phyloP scores from a whole-genome alignment of 2,888 invertebrate species.

The Leptinotarsa rubiginosa region DNA sequence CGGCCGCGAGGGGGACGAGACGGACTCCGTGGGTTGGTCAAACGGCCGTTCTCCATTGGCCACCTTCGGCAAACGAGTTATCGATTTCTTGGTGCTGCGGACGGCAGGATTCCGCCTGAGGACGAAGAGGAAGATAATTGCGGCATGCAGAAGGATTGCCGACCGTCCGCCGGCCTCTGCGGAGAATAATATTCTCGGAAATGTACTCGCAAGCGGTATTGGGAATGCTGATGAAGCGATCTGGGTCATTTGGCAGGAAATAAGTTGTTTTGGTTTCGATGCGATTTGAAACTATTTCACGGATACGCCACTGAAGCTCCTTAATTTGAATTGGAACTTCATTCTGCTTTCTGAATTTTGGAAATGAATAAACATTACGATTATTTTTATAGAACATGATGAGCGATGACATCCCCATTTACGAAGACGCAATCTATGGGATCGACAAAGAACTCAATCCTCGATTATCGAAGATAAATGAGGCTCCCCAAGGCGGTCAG shows the following conservation, averaged over 20 bases:
- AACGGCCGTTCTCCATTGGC: conserved; percentile 55
- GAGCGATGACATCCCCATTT: too few species aligned
- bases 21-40: conserved; percentile 41
- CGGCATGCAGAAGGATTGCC: conserved; percentile 11
- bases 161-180: conserved; percentile 7
- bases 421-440: too few species aligned
- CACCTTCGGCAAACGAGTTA: conserved; percentile 56
- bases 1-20: conserved; percentile 20
- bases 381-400: too few species aligned
- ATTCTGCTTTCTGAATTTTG: too few species aligned
- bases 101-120: conserved; percentile 25
- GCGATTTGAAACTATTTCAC: neutral
- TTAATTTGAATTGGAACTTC: too few species aligned
- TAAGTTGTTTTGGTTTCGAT: neutral
- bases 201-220: conserved; percentile 11
- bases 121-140: conserved; percentile 23
- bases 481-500: too few species aligned
- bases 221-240: conserved; percentile 13
- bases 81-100: conserved; percentile 30
- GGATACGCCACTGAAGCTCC: too few species aligned
- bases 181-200: conserved; percentile 17
- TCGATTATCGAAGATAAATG: too few species aligned
- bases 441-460: too few species aligned
- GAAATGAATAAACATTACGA: too few species aligned
- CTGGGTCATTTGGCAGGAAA: conserved; percentile 6